Evolutionary conservation across 2,113 vertebrate genomes (phyloP).

Genomic region (Rana temporaria): DNA sequence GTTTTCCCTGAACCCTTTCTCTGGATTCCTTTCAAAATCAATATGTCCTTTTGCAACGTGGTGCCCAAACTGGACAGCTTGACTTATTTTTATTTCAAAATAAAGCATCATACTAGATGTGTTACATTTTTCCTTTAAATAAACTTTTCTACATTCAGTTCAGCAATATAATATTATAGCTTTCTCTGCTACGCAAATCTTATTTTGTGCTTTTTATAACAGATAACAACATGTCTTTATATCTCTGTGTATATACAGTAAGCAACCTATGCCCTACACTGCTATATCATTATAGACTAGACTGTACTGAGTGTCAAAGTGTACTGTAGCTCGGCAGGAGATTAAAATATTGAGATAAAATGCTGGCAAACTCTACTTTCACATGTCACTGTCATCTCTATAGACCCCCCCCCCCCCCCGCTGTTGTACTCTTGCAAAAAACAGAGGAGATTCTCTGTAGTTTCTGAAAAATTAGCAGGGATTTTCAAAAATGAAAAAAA

Average conservation of each 20-base stretch:
- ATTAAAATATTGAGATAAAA: constrained; percentile 26
- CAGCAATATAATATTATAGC: neutral
- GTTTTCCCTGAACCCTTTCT: no score
- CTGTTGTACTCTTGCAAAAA: neutral
- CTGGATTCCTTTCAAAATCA: no score
- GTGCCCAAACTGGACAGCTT: no score
- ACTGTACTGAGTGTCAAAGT: constrained; percentile 4
- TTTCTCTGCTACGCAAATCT: neutral
- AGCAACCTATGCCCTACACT: constrained; percentile 9
- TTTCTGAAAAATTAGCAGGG: no score
- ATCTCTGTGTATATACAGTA: neutral
- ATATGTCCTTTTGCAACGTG: no score
- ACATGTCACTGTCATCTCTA: constrained; percentile 1
- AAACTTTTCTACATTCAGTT: no score
- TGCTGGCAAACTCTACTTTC: constrained; percentile 3
- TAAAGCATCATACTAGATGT: no score
- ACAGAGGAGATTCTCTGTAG: neutral
- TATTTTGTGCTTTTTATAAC: neutral
- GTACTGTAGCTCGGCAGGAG: constrained; percentile 26
- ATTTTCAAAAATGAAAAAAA: no score
- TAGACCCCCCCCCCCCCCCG: neutral
- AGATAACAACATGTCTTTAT: neutral
- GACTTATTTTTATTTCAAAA: no score
- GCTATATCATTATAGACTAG: constrained; percentile 11
- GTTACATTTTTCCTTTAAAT: no score